These are phyloP conservation scores for Sepiola atlantica DNA, from an alignment of 2,888 invertebrate genomes.

Conservation along the genomic window DNA sequence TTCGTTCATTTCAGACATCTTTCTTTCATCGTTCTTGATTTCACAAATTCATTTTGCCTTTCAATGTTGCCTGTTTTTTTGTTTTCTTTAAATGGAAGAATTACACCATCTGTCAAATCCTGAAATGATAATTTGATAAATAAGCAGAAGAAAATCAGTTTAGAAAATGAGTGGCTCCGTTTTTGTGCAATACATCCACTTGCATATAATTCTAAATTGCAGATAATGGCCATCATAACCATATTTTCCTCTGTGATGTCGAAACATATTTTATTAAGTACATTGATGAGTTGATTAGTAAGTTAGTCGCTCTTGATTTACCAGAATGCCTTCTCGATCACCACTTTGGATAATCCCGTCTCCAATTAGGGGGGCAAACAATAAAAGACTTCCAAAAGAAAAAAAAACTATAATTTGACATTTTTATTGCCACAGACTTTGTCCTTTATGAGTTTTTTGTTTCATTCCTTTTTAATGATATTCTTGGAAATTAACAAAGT, in stretches of 20 bases:
- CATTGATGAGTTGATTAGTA: background rate
- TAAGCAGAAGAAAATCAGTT: background rate
- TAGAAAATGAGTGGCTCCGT: background rate
- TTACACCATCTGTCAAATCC: conserved; percentile 1
- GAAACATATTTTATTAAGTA: background rate
- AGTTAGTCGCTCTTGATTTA: background rate
- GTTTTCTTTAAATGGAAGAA: background rate
- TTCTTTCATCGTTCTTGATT: background rate
- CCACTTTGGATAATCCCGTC: background rate
- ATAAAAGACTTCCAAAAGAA: background rate
- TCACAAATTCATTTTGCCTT: background rate
- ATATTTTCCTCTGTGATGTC: background rate
- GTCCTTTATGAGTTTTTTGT: background rate
- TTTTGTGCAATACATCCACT: background rate
- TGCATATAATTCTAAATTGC: background rate
- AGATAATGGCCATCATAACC: background rate
- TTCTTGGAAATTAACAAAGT: background rate
- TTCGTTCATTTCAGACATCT: too few relatives aligned
- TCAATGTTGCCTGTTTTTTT: background rate
- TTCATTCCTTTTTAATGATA: background rate
- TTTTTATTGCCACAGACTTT: background rate
- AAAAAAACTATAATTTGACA: background rate
- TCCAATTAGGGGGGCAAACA: background rate
- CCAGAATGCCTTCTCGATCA: background rate
- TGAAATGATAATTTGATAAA: background rate